A percentile compares a stretch with the other conserved stretches of the same genome.
These are phyloP conservation scores for Pelodiscus sinensis DNA, from an alignment of 2,113 vertebrate genomes.

Conservation along the genomic window DNA sequence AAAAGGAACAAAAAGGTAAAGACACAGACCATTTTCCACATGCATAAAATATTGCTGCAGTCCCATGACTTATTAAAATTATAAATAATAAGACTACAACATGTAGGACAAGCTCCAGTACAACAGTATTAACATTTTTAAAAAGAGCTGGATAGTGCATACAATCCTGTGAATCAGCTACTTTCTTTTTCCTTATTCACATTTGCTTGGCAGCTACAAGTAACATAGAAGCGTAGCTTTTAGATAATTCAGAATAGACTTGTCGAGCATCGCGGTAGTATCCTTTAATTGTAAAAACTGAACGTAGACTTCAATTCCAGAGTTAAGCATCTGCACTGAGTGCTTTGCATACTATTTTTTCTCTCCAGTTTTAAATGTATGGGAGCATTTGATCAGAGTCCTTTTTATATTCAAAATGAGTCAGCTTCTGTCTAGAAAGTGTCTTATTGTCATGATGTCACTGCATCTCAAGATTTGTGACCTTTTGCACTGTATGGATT, in stretches of 20 bases:
- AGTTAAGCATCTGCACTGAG: conserved; percentile 50
- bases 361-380: conserved; percentile 87
- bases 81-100: conserved; percentile 48
- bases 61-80: conserved; percentile 20
- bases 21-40: not conserved
- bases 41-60: conserved; percentile 26
- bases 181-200: conserved; percentile 65
- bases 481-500: conserved; percentile 96
- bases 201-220: conserved; percentile 71
- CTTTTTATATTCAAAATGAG: conserved; percentile 94
- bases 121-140: conserved; percentile 55
- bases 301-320: conserved; percentile 65
- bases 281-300: conserved; percentile 65
- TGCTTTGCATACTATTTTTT: conserved; percentile 75
- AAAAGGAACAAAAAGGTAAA: conserved; percentile 39
- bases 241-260: conserved; percentile 50
- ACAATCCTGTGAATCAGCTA: conserved; percentile 8
- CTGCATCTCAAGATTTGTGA: conserved; percentile 94
- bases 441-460: conserved; percentile 99
- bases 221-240: conserved; percentile 54
- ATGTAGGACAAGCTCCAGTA: conserved; percentile 22
- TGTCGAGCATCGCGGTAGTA: conserved; percentile 45
- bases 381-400: conserved; percentile 91
- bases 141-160: not conserved
- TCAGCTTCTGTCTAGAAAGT: conserved; percentile 93